A percentile compares a stretch with the other conserved stretches of the same genome.
Conservation (phyloP, 2,888 invertebrate genomes). For the Endomychus coccineus region DNA sequence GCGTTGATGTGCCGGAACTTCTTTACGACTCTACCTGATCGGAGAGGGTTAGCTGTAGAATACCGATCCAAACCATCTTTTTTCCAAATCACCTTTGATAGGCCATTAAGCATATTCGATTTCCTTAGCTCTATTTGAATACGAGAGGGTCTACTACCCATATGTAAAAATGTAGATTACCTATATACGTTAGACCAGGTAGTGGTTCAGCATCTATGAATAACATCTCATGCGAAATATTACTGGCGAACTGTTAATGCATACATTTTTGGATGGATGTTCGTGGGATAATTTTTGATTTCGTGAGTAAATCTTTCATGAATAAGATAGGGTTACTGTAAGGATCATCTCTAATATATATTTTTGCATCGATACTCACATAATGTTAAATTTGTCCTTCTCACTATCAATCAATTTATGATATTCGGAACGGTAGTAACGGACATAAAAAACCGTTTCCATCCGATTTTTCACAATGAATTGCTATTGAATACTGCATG, state of each 20-base stretch:
- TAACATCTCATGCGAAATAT: constrained; percentile 2
- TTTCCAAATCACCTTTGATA: constrained; percentile 38
- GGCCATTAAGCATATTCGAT: constrained; percentile 46
- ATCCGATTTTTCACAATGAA: too few relatives aligned
- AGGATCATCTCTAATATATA: constrained; percentile 29
- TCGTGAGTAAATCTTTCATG: constrained; percentile 29
- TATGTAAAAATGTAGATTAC: constrained; percentile 44
- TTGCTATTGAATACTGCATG: too few relatives aligned
- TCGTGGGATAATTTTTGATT: constrained; percentile 41
- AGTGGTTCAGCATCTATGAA: constrained; percentile 8
- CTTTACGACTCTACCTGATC: too few relatives aligned
- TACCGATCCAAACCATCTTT: constrained; percentile 27
- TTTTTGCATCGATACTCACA: constrained; percentile 29
- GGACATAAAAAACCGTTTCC: constrained; percentile 5
- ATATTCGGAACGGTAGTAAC: constrained; percentile 2
- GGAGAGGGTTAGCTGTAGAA: too few relatives aligned
- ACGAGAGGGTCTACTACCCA: constrained; percentile 40
- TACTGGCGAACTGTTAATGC: constrained; percentile 33
- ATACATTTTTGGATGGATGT: constrained; percentile 37
- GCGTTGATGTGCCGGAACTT: too few relatives aligned
- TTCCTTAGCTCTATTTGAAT: constrained; percentile 41
- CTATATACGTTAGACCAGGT: constrained; percentile 28
- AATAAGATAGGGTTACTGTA: constrained; percentile 33
- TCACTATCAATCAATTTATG: constrained; percentile 15
- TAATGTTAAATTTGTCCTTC: constrained; percentile 13